phyloP scores from a whole-genome alignment of 2,113 vertebrate genomes.

The Lates calcarifer region DNA sequence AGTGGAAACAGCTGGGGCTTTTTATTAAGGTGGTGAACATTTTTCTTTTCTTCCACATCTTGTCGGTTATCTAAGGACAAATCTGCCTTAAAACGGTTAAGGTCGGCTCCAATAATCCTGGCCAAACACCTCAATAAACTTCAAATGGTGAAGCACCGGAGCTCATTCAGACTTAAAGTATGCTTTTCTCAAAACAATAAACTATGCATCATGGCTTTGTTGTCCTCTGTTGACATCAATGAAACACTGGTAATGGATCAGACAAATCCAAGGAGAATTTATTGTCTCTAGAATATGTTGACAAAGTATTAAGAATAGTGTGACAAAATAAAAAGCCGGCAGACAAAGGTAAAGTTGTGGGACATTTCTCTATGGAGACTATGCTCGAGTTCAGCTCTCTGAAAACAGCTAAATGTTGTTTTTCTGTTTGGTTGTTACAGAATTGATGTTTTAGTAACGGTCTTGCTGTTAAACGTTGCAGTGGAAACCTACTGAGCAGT shows the following conservation, averaged over 20 bases:
- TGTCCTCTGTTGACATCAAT: neutral
- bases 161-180: constrained; percentile 1
- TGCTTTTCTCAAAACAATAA: neutral
- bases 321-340: neutral
- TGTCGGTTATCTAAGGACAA: neutral
- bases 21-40: neutral
- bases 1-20: neutral
- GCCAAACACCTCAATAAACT: neutral
- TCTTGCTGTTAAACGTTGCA: too few relatives aligned
- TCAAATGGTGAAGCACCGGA: neutral
- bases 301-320: neutral
- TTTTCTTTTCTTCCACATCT: neutral
- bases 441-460: too few relatives aligned
- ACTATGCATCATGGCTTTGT: neutral
- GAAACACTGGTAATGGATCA: neutral
- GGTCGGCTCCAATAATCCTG: neutral
- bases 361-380: too few relatives aligned
- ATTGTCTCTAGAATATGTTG: neutral
- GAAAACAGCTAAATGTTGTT: too few relatives aligned
- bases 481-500: too few relatives aligned
- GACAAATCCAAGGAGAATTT: neutral
- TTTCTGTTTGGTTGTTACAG: too few relatives aligned
- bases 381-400: too few relatives aligned
- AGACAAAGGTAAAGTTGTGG: too few relatives aligned
- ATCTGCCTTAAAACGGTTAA: neutral